Evolutionary conservation across 2,797 vertebrate genomes (phyloP).

Genomic region (Sebastes alutus): DNA sequence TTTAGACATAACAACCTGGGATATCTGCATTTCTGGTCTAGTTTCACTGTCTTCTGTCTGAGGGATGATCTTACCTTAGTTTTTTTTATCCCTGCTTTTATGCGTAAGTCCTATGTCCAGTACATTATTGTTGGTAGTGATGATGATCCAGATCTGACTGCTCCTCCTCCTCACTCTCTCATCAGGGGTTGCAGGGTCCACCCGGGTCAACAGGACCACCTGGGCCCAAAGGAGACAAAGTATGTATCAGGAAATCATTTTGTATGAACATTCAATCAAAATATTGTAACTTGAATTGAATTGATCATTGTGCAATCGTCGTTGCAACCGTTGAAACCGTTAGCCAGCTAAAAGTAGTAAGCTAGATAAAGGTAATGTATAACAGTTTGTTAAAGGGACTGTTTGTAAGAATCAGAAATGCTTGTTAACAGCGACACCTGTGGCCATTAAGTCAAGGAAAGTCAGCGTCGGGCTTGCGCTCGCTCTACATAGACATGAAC

Average conservation of each 20-base stretch:
- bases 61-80: neutral
- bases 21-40: neutral
- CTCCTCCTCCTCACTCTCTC: conserved; percentile 3
- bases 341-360: too few species aligned
- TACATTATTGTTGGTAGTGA: neutral
- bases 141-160: neutral
- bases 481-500: too few species aligned
- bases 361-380: too few species aligned
- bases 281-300: neutral
- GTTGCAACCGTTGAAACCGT: too few species aligned
- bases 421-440: too few species aligned
- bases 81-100: neutral
- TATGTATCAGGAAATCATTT: conserved; percentile 32
- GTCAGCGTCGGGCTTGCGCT: too few species aligned
- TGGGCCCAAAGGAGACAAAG: conserved; percentile 84
- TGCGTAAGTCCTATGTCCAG: neutral
- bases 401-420: too few species aligned
- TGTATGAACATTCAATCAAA: neutral
- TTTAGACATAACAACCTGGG: accelerated
- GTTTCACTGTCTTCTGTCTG: neutral
- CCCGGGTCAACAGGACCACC: conserved; percentile 73
- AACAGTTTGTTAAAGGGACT: too few species aligned
- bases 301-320: too few species aligned
- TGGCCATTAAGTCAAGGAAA: too few species aligned
- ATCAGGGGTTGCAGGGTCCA: conserved; percentile 72